A percentile compares a stretch with the other conserved stretches of the same genome.
These are phyloP conservation scores for Ramazzottius varieornatus DNA, from an alignment of 2,888 invertebrate genomes.

Conservation along the genomic window DNA sequence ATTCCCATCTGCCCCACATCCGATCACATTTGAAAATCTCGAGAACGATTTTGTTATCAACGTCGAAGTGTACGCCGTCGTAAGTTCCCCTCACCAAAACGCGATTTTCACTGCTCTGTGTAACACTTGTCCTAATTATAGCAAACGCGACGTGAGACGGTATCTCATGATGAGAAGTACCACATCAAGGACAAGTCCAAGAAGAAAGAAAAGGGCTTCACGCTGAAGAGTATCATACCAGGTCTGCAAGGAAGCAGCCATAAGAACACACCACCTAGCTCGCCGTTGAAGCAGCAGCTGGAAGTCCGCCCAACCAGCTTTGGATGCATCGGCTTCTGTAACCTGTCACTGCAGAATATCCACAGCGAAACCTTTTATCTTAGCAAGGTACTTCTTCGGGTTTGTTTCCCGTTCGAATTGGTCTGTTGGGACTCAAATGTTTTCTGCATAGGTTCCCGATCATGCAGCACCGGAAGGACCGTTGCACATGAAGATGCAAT, in stretches of 20 bases:
- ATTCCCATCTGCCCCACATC: neutral
- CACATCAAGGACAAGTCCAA: neutral
- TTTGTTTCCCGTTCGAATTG: too few relatives aligned
- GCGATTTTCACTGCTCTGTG: neutral
- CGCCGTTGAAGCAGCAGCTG: neutral
- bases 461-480: neutral
- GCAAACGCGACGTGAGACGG: neutral
- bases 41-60: neutral
- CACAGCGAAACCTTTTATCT: neutral
- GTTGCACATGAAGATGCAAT: neutral
- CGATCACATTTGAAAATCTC: neutral
- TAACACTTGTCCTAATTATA: neutral
- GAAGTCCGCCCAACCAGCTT: neutral
- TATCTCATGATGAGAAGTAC: neutral
- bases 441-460: neutral
- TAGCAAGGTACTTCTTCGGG: neutral
- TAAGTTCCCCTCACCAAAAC: neutral
- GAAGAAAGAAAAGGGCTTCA: neutral
- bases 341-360: neutral
- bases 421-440: neutral
- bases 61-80: neutral
- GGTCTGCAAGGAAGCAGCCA: neutral
- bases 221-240: neutral
- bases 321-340: neutral
- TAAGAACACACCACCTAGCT: neutral